Evolutionary conservation across 1,140 invertebrate genomes (phyloP).

Genomic region (Drusus annulatus): DNA sequence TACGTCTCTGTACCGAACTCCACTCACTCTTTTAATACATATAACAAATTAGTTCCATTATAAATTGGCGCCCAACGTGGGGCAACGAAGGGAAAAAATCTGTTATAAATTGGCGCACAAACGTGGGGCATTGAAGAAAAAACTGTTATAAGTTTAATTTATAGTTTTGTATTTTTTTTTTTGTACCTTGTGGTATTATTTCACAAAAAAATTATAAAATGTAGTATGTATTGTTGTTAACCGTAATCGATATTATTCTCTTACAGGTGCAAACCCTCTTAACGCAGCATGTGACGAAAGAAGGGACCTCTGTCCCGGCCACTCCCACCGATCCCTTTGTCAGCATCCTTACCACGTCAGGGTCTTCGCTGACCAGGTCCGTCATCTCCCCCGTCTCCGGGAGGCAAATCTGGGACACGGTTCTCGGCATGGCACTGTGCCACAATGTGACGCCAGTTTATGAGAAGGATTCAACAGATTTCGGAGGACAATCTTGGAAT

Average conservation of each 20-base stretch:
- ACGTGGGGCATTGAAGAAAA: too few relatives aligned
- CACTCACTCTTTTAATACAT: too few relatives aligned
- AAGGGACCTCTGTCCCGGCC: constrained; percentile 61
- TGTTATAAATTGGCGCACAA: too few relatives aligned
- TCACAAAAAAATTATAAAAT: too few relatives aligned
- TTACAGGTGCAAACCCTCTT: constrained; percentile 67
- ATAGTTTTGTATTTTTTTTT: too few relatives aligned
- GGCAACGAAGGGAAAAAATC: too few relatives aligned
- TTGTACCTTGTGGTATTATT: too few relatives aligned
- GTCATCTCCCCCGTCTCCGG: constrained; percentile 58
- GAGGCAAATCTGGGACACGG: constrained; percentile 87
- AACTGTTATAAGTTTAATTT: too few relatives aligned
- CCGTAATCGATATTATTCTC: not conserved
- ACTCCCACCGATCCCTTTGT: constrained; percentile 57
- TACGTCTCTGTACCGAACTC: too few relatives aligned
- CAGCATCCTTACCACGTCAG: not conserved
- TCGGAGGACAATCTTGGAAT: constrained; percentile 55
- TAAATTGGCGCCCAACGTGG: too few relatives aligned
- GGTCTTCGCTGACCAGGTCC: not conserved
- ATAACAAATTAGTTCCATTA: too few relatives aligned
- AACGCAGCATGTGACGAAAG: constrained; percentile 68
- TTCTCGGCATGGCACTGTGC: constrained; percentile 95
- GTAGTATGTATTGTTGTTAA: too few relatives aligned
- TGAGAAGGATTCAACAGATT: constrained; percentile 75
- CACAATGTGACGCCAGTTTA: constrained; percentile 99